Evolutionary conservation across 1,140 invertebrate species (phyloP), one percentile per base, ranked within the genome.

Genomic region (Gonatopus flavifemur): DNA sequence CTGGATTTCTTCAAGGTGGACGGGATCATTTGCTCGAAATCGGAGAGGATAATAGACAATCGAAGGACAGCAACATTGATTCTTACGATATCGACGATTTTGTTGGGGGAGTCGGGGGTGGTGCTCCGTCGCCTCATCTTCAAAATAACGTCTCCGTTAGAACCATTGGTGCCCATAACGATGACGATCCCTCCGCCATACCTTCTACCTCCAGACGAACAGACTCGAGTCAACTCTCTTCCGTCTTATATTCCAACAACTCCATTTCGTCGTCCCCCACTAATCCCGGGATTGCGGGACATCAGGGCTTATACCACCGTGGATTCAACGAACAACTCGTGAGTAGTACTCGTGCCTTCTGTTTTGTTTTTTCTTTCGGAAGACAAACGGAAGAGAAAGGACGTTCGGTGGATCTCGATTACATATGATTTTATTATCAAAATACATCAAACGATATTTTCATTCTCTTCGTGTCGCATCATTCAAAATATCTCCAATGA

Each of bases 151-250:
- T 58, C 10, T 49, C 58, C 6, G 63, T 53, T 36, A 58, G 56
- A 52, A 37, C 57, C 0, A 58, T 48, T 1, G 52, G 46, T 38
- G 48, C 39, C 7, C 55, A 54, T 22, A 54, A 62, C 24, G 57
- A 59, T 7, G 63, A 70, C 33, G 70, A 74, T 16, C 52, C 63
- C 1, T 56, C 62, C 20, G 50, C 51, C 37, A 33, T 55, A 15
- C 66, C 72, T 9, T 72, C 72, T 8, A 71, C 72, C 0, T 74
- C 71, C 6, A 64, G 60, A 22, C 62, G 69, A 48, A 40, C 56
- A 10, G 61, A 65, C 15, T 55, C 32, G 5, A 20, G 44, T 44
- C 41, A 42, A 18, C 48, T 53, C 55, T 52, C 42, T 8, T 39
- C 52, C 20, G 44, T 53, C 12, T 31, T 51, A 25, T 28, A 35